Evolutionary conservation across 2,113 vertebrate species (phyloP), one percentile per base, ranked within the genome.

Genomic region (Seriola quinqueradiata): DNA sequence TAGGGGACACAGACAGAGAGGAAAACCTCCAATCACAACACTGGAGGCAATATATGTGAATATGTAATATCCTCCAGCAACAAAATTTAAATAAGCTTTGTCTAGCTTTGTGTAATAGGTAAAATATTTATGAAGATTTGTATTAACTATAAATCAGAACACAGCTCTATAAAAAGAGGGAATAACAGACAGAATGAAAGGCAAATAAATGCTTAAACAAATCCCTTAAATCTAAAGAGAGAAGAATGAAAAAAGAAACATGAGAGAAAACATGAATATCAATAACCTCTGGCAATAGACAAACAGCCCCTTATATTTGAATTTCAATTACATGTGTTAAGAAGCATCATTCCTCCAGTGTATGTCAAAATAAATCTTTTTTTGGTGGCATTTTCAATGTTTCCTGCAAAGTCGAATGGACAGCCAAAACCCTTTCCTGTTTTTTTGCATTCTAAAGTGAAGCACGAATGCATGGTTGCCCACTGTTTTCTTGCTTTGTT

Each of bases 1-100:
- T 44, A 65, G 68, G 72, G 34, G 25, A 87, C 48, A 79, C 70
- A 84, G 63, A 83, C 50, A 66, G 12, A 44, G 10, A 28, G 58
- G 54, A n/a, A 17, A 50, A 63, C 4, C 32, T 77, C 57, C 38
- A 65, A 69, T 36, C 5, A n/a, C 0, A 79, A 65, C 13, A 14
- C 8, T 14, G 7, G 8, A 61, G 61, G 57, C 32, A 50, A 28
- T 28, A 28, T 28, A 28, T 28, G 28, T 46, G 48, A n/a, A 52
- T 52, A 28, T 52, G 4, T 12, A 23, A 36, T 7, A 4, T 28
- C 42, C 4, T 36, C 14, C 8, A 52, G 16, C 36, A 21, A 21
- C n/a, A 12, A 3, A 57, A 0, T 54, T 54, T 4, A 67, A 17
- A 19, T 10, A 14, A 44, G 23, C 5, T 25, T 52, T 23, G 14